Percentiles rank a stretch among this genome's conserved stretches.
Evolutionary conservation across 2,113 vertebrate genomes (phyloP).

Genomic region (Trachemys scripta): DNA sequence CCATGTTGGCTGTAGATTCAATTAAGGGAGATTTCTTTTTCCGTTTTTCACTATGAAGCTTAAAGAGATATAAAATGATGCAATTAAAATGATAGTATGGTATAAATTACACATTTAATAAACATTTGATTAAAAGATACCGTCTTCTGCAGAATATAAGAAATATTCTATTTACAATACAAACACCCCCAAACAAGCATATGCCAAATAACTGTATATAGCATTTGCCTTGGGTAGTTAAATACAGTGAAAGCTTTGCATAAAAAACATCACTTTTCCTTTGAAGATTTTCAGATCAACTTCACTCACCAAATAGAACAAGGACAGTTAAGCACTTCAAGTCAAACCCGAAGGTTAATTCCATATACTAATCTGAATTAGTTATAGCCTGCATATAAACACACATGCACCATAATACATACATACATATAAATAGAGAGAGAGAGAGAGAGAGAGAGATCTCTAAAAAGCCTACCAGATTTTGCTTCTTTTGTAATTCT

Average conservation of each 20-base stretch:
- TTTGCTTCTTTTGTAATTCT: conserved; percentile 98
- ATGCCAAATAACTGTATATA: neutral
- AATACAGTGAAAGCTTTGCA: neutral
- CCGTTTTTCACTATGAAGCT: conserved; percentile 95
- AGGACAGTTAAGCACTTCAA: neutral
- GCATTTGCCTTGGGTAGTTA: neutral
- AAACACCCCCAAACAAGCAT: neutral
- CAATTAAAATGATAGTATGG: conserved; percentile 18
- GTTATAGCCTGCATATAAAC: neutral
- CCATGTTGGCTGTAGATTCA: conserved; percentile 92
- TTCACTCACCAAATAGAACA: neutral
- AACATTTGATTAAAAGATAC: neutral
- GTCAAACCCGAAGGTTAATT: neutral
- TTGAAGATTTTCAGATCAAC: neutral
- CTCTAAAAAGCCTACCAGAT: conserved; percentile 85
- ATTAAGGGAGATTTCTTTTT: conserved; percentile 97
- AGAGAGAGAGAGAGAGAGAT: neutral
- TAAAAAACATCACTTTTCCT: neutral
- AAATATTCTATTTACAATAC: neutral
- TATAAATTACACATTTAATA: neutral
- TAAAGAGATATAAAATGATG: conserved; percentile 46
- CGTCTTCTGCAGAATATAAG: neutral
- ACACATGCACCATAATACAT: neutral
- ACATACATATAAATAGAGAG: neutral
- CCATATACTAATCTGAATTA: neutral